Evolutionary conservation across 2,797 vertebrate species (phyloP).

Genomic region (Alca torda): DNA sequence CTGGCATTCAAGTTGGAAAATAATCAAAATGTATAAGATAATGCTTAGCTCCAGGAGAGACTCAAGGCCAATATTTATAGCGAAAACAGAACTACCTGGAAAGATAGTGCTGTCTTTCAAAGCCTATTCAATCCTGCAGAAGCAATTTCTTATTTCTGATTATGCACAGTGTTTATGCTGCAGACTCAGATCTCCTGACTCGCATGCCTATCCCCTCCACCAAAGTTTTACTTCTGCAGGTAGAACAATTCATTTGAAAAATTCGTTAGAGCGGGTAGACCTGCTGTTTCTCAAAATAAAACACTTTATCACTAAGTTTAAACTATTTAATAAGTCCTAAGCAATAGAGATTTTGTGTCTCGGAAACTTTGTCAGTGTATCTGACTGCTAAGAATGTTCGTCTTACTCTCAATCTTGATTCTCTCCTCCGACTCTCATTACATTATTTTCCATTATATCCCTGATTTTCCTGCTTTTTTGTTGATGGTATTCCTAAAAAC

Average conservation of each 20-base stretch:
- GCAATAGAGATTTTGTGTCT: neutral
- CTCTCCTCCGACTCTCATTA: neutral
- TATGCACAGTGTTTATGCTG: neutral
- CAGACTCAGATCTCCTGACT: neutral
- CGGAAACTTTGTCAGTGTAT: neutral
- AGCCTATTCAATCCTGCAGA: neutral
- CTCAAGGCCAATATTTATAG: neutral
- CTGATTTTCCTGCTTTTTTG: neutral
- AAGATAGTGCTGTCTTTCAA: neutral
- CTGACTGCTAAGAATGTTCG: neutral
- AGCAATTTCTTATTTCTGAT: neutral
- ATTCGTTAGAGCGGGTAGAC: neutral
- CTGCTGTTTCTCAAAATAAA: neutral
- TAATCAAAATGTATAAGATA: neutral
- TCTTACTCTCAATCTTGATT: neutral
- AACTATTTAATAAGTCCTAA: neutral
- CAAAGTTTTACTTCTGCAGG: neutral
- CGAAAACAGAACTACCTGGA: neutral
- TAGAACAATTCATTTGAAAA: neutral
- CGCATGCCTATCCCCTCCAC: neutral
- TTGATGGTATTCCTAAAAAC: neutral
- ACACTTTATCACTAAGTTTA: neutral
- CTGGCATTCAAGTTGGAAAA: neutral
- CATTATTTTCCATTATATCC: neutral
- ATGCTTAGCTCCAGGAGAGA: neutral